These are phyloP conservation scores for Acropternis orthonyx DNA, from an alignment of 2,797 vertebrate species.

Conservation along the genomic window DNA sequence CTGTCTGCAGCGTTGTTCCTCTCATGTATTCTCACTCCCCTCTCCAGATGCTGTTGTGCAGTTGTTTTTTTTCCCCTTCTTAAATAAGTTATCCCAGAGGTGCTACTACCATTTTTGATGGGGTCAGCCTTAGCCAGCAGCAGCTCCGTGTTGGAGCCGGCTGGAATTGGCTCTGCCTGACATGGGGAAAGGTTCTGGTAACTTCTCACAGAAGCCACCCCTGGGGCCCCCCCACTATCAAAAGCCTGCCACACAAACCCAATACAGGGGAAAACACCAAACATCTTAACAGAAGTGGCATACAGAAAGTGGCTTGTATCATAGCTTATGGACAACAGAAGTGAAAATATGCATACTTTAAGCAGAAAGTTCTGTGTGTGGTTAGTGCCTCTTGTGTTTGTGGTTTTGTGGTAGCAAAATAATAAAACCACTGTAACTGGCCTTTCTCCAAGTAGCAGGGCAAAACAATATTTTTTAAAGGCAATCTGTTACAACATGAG, in stretches of 20 bases:
- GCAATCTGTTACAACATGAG: background rate
- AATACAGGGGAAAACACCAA: background rate
- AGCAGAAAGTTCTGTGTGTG: background rate
- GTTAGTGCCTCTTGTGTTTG: background rate
- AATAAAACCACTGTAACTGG: background rate
- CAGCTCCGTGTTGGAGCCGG: background rate
- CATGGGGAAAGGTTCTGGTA: background rate
- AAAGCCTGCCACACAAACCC: background rate
- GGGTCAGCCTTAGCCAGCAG: background rate
- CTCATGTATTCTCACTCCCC: background rate
- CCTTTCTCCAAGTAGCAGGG: background rate
- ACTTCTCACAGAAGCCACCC: background rate
- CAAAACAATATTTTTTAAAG: background rate
- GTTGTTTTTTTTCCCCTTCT: background rate
- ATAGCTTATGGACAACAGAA: background rate
- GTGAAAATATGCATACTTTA: background rate
- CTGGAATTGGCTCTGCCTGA: background rate
- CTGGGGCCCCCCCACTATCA: background rate
- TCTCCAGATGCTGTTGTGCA: background rate
- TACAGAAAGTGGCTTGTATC: background rate
- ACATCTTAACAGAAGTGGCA: background rate
- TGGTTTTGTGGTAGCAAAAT: conserved; percentile 21
- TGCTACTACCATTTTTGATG: background rate
- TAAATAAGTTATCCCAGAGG: background rate
- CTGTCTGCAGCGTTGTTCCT: background rate